Conservation (phyloP, 1,140 invertebrate species). For the Batillaria attramentaria region DNA sequence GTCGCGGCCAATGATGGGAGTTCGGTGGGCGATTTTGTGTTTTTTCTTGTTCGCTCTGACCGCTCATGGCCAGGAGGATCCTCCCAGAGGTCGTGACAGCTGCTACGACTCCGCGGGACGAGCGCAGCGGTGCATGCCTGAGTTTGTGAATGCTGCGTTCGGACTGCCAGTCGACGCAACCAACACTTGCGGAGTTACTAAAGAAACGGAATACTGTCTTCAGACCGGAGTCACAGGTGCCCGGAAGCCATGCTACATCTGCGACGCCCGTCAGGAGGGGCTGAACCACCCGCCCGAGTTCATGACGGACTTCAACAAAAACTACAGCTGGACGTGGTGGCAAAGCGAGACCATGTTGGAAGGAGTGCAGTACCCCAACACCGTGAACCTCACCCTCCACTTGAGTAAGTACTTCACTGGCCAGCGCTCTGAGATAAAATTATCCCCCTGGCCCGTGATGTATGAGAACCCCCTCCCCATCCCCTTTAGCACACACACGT, state of each 20-base stretch:
- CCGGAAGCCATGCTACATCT: constrained; percentile 77
- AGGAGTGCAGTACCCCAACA: constrained; percentile 87
- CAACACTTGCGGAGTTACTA: constrained; percentile 88
- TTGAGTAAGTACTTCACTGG: constrained; percentile 78
- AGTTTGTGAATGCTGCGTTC: constrained; percentile 97
- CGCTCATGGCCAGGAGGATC: constrained; percentile 21
- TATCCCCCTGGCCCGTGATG: background rate
- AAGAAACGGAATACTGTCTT: constrained; percentile 81
- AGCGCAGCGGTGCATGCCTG: constrained; percentile 91
- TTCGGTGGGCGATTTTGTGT: constrained; percentile 24
- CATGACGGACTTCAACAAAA: constrained; percentile 92
- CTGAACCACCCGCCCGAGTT: constrained; percentile 82
- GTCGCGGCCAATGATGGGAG: constrained; percentile 21
- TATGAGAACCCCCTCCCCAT: background rate
- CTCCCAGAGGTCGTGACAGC: constrained; percentile 35
- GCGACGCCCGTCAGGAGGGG: constrained; percentile 73
- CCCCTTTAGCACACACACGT: background rate
- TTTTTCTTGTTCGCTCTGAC: constrained; percentile 23
- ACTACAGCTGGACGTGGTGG: constrained; percentile 96
- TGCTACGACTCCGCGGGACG: constrained; percentile 74
- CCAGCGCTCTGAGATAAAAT: background rate
- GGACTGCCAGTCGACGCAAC: constrained; percentile 85
- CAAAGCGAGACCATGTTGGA: constrained; percentile 98
- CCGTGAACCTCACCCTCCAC: constrained; percentile 92
- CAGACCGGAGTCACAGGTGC: constrained; percentile 81